These are phyloP conservation scores for Limnephilus auricula DNA, from an alignment of 2,888 invertebrate species.

Conservation along the genomic window DNA sequence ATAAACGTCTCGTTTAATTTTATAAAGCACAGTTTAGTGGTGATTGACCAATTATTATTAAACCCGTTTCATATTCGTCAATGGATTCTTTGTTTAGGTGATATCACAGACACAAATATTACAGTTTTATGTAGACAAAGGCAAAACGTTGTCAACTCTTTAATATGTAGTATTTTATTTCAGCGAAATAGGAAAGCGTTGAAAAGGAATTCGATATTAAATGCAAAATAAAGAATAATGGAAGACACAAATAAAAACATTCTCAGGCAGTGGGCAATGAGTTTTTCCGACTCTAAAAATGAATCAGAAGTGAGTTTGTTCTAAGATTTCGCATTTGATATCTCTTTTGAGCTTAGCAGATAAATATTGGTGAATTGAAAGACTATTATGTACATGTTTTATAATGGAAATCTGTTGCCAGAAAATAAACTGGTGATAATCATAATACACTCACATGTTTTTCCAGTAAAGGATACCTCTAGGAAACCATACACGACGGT, in stretches of 20 bases:
- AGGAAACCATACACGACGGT: not conserved
- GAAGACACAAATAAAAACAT: not conserved
- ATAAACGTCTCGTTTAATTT: not conserved
- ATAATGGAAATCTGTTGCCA: not conserved
- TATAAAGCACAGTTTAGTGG: slow-evolving; percentile 2
- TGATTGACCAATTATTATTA: not conserved
- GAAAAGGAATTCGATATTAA: not conserved
- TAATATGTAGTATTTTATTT: not conserved
- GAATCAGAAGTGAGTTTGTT: not conserved
- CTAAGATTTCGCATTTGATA: not conserved
- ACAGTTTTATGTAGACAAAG: not conserved
- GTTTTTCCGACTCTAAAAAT: not conserved
- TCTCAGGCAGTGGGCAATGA: not conserved
- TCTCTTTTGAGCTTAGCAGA: not conserved
- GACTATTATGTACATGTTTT: too few relatives aligned
- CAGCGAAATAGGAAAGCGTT: not conserved
- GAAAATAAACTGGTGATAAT: not conserved
- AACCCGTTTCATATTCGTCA: not conserved
- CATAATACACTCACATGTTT: not conserved
- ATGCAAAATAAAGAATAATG: not conserved
- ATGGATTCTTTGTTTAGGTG: not conserved
- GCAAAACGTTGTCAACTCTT: not conserved
- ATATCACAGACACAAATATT: not conserved
- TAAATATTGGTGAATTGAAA: not conserved
- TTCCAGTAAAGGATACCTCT: slow-evolving; percentile 2